Base-by-base conservation (phyloP, 2,888 invertebrate genomes). In the Cephonodes hylas region DNA sequence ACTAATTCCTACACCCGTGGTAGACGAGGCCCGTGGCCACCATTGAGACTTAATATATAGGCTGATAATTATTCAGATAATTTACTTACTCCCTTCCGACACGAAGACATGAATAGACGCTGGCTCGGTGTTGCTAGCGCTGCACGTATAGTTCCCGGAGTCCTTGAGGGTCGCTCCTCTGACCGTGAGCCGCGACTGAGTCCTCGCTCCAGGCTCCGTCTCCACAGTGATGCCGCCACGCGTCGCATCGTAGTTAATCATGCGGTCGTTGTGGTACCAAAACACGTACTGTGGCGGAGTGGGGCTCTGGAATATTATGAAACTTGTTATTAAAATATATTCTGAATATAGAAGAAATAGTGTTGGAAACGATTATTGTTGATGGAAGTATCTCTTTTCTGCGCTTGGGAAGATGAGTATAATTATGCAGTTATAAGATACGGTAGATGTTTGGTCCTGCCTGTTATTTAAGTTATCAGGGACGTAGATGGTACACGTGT, bases 181-280 rank as follows among this genome's bases (percentile, higher is more conserved):
- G 77, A 98, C 97, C 64, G 96, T 96, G 70, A 98, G 94, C 60
- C 96, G 95, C 75, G 97, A 97, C 89, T 97, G 96, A 48, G 97
- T 97, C 71, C 96, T 94, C 64, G 96, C 95, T 44, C 97, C 97
- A 62, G 97, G 97, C 84, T 96, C 96, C 45, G 97, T 97, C 89
- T 97, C 96, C 74, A 98, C 97, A 34, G 95, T 95, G 77, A 97
- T 97, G 42, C 97, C 96, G 23, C 92, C 92, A 73, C 97, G 94
- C 53, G 96, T 95, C 65, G 95, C 96, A 88, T 97, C 97, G 89
- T 97, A 97, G 93, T 98, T 98, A 88, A 98, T 97, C 96, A 98
- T 97, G 76, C 96, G 95, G 85, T 96, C 96, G 90, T 98, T 97
- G 93, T 98, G 98, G 92, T 97, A 98, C 98, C 98, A 98, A 93